Percentiles rank a stretch among this genome's conserved stretches.
Conservation (phyloP, 2,113 vertebrate species). For the Brachirus orientalis region DNA sequence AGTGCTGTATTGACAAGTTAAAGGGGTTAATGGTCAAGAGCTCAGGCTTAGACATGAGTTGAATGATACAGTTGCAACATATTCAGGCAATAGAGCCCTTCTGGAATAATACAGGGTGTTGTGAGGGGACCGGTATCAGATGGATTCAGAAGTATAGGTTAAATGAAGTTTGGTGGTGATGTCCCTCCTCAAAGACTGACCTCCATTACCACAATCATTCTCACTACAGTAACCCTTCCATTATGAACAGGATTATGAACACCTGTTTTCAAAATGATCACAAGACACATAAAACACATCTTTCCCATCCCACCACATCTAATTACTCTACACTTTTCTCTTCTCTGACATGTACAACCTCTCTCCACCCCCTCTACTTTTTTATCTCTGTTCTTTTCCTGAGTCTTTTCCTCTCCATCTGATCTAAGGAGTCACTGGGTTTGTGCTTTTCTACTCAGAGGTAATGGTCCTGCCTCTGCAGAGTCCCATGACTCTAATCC, state of each 20-base stretch:
- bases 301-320: slow-evolving; percentile 51
- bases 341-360: slow-evolving; percentile 17
- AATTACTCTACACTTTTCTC: slow-evolving; percentile 58
- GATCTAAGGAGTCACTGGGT: slow-evolving; percentile 73
- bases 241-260: slow-evolving; percentile 57
- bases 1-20: slow-evolving; percentile 56
- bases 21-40: slow-evolving; percentile 65
- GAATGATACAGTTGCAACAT: slow-evolving; percentile 48
- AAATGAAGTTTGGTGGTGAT: slow-evolving; percentile 43
- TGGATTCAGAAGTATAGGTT: slow-evolving; percentile 37
- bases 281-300: slow-evolving; percentile 59
- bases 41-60: slow-evolving; percentile 47
- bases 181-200: slow-evolving; percentile 42
- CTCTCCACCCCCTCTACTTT: slow-evolving; percentile 20
- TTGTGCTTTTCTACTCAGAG: slow-evolving; percentile 70
- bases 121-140: slow-evolving; percentile 27
- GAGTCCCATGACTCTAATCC: slow-evolving; percentile 81
- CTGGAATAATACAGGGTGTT: slow-evolving; percentile 54
- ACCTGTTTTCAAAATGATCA: slow-evolving; percentile 63
- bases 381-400: slow-evolving; percentile 32
- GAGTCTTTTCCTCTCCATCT: slow-evolving; percentile 55
- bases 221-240: slow-evolving; percentile 41
- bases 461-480: slow-evolving; percentile 76
- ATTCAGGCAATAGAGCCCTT: slow-evolving; percentile 44
- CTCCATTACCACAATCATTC: slow-evolving; percentile 60